Evolutionary conservation across 2,113 vertebrate genomes (phyloP).

Genomic region (Phylloscopus trochiloides): DNA sequence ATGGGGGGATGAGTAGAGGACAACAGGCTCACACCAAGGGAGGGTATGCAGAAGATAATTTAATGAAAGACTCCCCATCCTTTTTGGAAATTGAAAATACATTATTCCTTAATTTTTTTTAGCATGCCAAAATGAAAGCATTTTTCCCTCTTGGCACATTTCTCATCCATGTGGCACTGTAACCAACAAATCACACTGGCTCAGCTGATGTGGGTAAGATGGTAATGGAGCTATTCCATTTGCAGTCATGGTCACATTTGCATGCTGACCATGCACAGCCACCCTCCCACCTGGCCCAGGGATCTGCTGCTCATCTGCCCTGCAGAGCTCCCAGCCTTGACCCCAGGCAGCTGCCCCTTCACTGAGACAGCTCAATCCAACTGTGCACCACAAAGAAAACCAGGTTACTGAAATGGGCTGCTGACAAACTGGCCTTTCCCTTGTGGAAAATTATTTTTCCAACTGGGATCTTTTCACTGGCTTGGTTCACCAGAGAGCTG

Average conservation of each 20-base stretch:
- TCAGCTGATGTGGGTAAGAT: background rate
- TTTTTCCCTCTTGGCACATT: background rate
- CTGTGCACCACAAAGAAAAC: fast-evolving
- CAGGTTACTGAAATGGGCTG: background rate
- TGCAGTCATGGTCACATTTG: background rate
- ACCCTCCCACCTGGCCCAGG: background rate
- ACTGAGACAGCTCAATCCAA: background rate
- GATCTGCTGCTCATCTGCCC: background rate
- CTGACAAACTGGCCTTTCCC: background rate
- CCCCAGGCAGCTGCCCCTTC: background rate
- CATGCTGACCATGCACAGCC: background rate
- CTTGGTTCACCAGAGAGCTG: background rate
- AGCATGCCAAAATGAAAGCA: background rate
- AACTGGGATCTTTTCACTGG: background rate
- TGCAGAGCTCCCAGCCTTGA: background rate
- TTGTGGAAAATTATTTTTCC: background rate
- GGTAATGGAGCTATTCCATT: background rate
- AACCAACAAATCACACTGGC: fast-evolving
- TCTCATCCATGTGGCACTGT: background rate
- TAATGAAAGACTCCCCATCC: background rate
- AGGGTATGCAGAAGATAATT: background rate
- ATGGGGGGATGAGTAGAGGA: background rate
- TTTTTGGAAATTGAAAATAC: background rate
- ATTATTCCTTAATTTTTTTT: background rate
- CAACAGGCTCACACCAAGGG: fast-evolving